Evolutionary conservation across 2,113 vertebrate genomes (phyloP), one percentile per base, ranked within the genome.

Genomic region (Nymphicus hollandicus): DNA sequence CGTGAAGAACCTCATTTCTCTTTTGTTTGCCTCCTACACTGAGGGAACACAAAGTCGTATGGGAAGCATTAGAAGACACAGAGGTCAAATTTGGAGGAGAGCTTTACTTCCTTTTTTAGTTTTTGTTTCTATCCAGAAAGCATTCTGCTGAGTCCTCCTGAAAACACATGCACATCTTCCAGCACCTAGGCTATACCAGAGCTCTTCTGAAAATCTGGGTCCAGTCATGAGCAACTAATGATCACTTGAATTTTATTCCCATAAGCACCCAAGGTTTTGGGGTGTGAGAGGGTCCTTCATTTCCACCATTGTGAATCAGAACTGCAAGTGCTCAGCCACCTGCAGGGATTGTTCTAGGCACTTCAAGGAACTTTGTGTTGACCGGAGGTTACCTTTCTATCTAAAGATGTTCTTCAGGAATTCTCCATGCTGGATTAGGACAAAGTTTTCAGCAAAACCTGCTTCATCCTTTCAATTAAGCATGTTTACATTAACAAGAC

Each of bases 11-110:
- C 2, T 9, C 7, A 49, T 63, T 94, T 84, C 61, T 82, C 18
- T 25, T 89, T 58, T 44, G n/a, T 58, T 81, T 85, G 61, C 33
- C 50, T 94, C 69, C 56, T 93, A 44, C 61, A 85, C 41, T 1
- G 11, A 74, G 37, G 25, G 43, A 91, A 84, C 61, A 46, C 24
- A 61, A 91, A 91, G 41, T 81, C 33, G 37, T 46, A 81, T 33
- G 58, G 49, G 73, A 93, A 95, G 93, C 71, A 92, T 81, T 93
- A 96, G 91, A 91, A 84, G 47, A 79, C 22, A 72, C 5, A 78
- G 44, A 93, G 33, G 46, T 81, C 63, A 53, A 44, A 66, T 85
- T 85, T 63, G 72, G 46, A 63, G 23, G 29, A 82, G 56, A 66
- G 15, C 23, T 90, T 72, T 68, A 50, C 22, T 81, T 76, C 29